Conservation (phyloP, 2,797 vertebrate species). For the Hemitrygon akajei region DNA sequence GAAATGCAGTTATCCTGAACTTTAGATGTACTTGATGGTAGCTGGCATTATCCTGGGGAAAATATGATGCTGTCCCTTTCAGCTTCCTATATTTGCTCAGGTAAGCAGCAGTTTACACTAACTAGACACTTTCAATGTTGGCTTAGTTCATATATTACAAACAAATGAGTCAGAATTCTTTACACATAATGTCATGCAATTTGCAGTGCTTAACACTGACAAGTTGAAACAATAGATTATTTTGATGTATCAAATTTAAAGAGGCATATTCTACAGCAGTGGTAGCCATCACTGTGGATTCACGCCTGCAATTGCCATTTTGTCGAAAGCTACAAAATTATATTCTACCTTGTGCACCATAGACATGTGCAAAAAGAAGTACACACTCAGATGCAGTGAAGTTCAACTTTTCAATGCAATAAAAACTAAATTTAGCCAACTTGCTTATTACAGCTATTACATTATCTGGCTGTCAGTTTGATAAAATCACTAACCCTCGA, state of each 20-base stretch:
- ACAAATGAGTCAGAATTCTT: neutral
- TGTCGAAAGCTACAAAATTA: too few species aligned
- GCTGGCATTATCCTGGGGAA: neutral
- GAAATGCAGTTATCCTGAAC: neutral
- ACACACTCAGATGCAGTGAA: too few species aligned
- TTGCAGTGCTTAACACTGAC: neutral
- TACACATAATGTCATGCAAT: neutral
- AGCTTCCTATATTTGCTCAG: neutral
- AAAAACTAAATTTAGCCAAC: too few species aligned
- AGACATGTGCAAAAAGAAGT: too few species aligned
- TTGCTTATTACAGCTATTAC: too few species aligned
- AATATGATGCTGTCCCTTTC: neutral
- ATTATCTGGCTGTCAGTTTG: too few species aligned
- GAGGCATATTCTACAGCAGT: neutral
- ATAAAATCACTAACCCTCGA: too few species aligned
- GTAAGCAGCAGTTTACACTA: neutral
- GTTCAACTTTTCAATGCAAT: too few species aligned
- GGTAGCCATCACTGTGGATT: too few species aligned
- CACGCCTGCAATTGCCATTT: too few species aligned
- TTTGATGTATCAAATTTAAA: neutral
- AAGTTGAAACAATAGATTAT: neutral
- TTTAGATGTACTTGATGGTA: neutral
- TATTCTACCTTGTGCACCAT: too few species aligned
- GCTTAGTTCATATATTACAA: neutral
- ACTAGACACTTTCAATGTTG: neutral